Conservation (phyloP, 1,140 invertebrate genomes). For the Aphaenogaster ashmeadi region DNA sequence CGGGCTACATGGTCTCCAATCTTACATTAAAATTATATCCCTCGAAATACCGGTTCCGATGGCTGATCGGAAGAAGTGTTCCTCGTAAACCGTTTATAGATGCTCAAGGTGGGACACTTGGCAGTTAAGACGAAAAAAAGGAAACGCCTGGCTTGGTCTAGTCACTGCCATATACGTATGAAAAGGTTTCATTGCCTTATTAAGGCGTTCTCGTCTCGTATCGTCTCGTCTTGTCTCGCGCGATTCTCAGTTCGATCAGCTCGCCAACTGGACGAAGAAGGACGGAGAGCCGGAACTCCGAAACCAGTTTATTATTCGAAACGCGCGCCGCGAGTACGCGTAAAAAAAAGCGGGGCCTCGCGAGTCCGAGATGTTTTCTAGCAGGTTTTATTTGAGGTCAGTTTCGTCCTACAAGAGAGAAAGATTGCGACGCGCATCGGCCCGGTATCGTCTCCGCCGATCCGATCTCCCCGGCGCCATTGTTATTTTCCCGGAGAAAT, state of each 20-base stretch:
- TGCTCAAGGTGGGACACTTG: slow-evolving; percentile 53
- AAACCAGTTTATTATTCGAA: slow-evolving; percentile 78
- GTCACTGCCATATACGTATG: slow-evolving; percentile 75
- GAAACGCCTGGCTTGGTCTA: slow-evolving; percentile 64
- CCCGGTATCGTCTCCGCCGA: neutral
- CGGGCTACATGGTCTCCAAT: neutral
- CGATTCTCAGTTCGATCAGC: slow-evolving; percentile 20
- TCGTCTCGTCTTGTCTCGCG: slow-evolving; percentile 3
- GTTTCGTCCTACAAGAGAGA: slow-evolving; percentile 36
- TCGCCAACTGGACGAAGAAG: slow-evolving; percentile 70
- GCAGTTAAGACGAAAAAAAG: neutral
- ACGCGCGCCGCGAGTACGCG: slow-evolving; percentile 46
- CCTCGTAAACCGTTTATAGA: slow-evolving; percentile 22
- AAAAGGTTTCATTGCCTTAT: slow-evolving; percentile 82
- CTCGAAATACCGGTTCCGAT: neutral
- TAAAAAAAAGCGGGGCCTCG: slow-evolving; percentile 63
- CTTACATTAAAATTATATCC: neutral
- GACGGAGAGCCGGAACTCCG: slow-evolving; percentile 82
- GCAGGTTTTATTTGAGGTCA: slow-evolving; percentile 68
- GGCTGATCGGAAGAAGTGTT: neutral
- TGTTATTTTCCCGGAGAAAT: slow-evolving; percentile 55
- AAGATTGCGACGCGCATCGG: neutral
- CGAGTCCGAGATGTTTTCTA: slow-evolving; percentile 66
- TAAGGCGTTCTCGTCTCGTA: slow-evolving; percentile 68
- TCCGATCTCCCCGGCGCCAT: slow-evolving; percentile 45